Evolutionary conservation across 2,113 vertebrate genomes (phyloP).

Genomic region (Aphyosemion australe): DNA sequence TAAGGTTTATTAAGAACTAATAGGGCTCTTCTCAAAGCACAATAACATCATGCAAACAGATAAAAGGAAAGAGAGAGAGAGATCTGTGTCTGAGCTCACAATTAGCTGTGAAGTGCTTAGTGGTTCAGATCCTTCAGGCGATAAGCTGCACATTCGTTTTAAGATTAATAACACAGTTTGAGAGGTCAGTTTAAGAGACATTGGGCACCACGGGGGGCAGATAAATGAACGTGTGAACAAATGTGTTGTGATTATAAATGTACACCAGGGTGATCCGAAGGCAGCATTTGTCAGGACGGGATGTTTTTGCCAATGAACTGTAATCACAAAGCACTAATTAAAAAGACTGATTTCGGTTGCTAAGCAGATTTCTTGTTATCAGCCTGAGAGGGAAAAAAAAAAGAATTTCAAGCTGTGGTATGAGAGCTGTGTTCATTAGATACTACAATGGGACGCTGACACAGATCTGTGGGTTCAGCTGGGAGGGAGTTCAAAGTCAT

Average conservation of each 20-base stretch:
- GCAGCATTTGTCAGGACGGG: slow-evolving; percentile 36
- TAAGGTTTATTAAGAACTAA: slow-evolving; percentile 24
- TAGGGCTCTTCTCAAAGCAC: not conserved
- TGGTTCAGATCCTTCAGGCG: slow-evolving; percentile 20
- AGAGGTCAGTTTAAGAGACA: slow-evolving; percentile 47
- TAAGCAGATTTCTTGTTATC: slow-evolving; percentile 58
- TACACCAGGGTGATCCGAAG: slow-evolving; percentile 35
- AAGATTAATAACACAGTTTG: slow-evolving; percentile 55
- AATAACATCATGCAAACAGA: slow-evolving; percentile 16
- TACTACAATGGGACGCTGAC: slow-evolving; percentile 64
- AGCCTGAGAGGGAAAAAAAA: slow-evolving; percentile 10
- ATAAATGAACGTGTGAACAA: slow-evolving; percentile 57
- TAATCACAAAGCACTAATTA: slow-evolving; percentile 60
- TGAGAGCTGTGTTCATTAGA: slow-evolving; percentile 63
- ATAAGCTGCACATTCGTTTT: slow-evolving; percentile 20
- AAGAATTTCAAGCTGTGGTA: slow-evolving; percentile 45
- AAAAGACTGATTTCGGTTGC: slow-evolving; percentile 45
- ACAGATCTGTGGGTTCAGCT: slow-evolving; percentile 63
- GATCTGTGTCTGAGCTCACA: slow-evolving; percentile 17
- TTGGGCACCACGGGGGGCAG: slow-evolving; percentile 34
- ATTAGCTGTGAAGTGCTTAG: slow-evolving; percentile 28
- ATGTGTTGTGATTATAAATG: slow-evolving; percentile 51
- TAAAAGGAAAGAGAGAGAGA: not conserved
- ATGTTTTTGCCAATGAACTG: slow-evolving; percentile 40
- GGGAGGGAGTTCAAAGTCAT: slow-evolving; percentile 72